A percentile compares a stretch with the other conserved stretches of the same genome.
phyloP scores from a whole-genome alignment of 1,140 invertebrate species.

The Gonioctena quinquepunctata region DNA sequence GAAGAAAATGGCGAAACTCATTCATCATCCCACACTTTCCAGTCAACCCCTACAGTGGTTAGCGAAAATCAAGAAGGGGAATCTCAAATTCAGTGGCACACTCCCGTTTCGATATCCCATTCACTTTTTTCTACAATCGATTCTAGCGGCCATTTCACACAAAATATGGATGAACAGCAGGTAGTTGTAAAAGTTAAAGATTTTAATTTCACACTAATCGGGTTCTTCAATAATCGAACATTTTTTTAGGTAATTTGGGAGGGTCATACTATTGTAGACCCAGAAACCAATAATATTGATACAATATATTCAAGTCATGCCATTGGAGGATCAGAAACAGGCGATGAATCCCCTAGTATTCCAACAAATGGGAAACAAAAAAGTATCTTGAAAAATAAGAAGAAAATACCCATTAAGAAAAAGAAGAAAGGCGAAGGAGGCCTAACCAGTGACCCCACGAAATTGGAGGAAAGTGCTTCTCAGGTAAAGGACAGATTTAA shows the following conservation, averaged over 20 bases:
- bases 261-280: conserved; percentile 64
- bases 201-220: no score
- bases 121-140: conserved; percentile 52
- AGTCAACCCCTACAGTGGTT: conserved; percentile 47
- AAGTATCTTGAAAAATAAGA: conserved; percentile 42
- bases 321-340: conserved; percentile 35
- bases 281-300: conserved; percentile 48
- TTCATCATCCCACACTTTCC: conserved; percentile 42
- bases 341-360: conserved; percentile 30
- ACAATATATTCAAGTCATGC: conserved; percentile 42
- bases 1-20: conserved; percentile 49
- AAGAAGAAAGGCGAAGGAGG: conserved; percentile 57
- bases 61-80: conserved; percentile 58
- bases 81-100: conserved; percentile 63
- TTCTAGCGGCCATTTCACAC: conserved; percentile 45
- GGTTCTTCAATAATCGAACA: not conserved
- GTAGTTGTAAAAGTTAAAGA: conserved; percentile 34
- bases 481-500: conserved; percentile 72
- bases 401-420: conserved; percentile 51
- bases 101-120: conserved; percentile 58
- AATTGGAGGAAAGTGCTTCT: conserved; percentile 62
- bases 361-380: conserved; percentile 36
- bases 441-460: conserved; percentile 54
- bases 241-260: conserved; percentile 63
- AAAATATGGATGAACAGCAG: conserved; percentile 50